phyloP scores from a whole-genome alignment of 2,113 vertebrate genomes.

The Amphiprion percula region DNA sequence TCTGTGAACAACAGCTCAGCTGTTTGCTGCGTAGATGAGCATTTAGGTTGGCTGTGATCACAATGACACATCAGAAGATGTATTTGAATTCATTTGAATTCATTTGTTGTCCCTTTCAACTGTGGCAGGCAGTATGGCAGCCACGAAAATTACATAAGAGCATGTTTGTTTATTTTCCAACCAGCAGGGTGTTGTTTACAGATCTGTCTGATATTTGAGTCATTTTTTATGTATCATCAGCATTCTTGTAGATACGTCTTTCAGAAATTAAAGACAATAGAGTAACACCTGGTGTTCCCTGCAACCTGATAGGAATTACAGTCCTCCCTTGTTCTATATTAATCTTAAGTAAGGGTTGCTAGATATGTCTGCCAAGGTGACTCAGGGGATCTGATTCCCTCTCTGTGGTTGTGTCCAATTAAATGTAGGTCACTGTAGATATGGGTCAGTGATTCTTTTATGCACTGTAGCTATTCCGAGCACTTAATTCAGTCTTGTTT shows the following conservation, averaged over 20 bases:
- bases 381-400: conserved; percentile 35
- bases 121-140: no score
- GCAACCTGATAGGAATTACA: neutral
- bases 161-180: no score
- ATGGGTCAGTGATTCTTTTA: conserved; percentile 76
- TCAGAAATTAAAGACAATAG: neutral
- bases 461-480: conserved; percentile 72
- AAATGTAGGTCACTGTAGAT: conserved; percentile 80
- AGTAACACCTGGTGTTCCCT: neutral
- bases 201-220: no score
- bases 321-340: conserved; percentile 11
- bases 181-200: no score
- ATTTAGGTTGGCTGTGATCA: no score
- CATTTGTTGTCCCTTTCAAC: no score
- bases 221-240: neutral
- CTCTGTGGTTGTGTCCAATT: conserved; percentile 50
- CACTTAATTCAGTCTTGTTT: conserved; percentile 53
- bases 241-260: neutral
- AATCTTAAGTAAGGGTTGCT: neutral
- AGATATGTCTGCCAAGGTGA: conserved; percentile 35
- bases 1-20: no score
- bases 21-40: no score
- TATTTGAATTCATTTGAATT: no score
- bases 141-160: no score
- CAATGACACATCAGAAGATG: no score